Base-by-base conservation (phyloP, 2,888 invertebrate species). In the Lissonota sp. region DNA sequence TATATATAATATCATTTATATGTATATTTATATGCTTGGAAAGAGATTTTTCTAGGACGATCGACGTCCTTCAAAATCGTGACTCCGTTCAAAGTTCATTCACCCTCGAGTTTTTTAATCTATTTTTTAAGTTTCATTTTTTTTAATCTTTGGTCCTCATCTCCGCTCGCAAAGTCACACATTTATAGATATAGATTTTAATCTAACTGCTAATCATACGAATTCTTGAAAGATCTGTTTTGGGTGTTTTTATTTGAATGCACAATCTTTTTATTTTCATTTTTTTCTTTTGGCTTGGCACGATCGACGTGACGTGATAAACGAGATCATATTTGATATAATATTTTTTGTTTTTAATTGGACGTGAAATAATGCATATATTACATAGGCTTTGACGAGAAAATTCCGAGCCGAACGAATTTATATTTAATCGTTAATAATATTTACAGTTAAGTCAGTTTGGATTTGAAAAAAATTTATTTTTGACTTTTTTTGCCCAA, bases 61-160 rank as follows among this genome's bases (percentile, higher is more conserved):
- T 69, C 42, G 5, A 37, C 40, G 12, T 26, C 42, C 37, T n/a
- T 3, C 63, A 10, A 16, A 44, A 51, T 46, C 6, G 37, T 26
- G 16, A 40, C 69, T 63, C 44, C 44, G 14, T 57, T 26, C 57
- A 44, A 60, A 77, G 49, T 39, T 14, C 55, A 40, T 64, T 39
- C 55, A 69, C 44, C 58, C 64, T 72, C 40, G 40, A 37, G 12
- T 53, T 42, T 64, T 44, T 73, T 80, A 77, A 63, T 63, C 58
- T 76, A 80, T 49, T 51, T 69, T 77, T 58, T 12, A 70, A 63
- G 26, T 26, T 26, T 26, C 26, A 26, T 75, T 46, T 60, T 58
- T 73, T 26, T 58, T 60, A 46, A 58, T 42, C 58, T 46, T 80
- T 80, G 80, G 80, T 80, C 80, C 80, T 80, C 76, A 58, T 67